phyloP scores from a whole-genome alignment of 2,888 invertebrate species.

The Cistogaster globosa region DNA sequence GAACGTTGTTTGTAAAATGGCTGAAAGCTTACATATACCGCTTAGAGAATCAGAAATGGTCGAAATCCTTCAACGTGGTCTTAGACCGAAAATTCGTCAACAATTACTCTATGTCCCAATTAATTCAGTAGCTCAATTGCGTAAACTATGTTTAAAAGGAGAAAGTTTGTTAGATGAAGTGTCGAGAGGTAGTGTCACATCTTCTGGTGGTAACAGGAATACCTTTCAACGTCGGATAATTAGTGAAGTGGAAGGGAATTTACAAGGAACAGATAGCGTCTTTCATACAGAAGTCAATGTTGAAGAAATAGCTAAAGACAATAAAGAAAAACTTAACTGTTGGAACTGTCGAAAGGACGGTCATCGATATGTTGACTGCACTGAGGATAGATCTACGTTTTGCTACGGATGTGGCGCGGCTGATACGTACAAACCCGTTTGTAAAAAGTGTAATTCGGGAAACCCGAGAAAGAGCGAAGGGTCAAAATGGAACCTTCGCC shows the following conservation, averaged over 20 bases:
- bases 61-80: slow-evolving; percentile 50
- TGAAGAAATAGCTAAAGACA: neutral
- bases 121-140: slow-evolving; percentile 47
- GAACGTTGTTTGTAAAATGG: slow-evolving; percentile 50
- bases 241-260: neutral
- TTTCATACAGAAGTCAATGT: neutral
- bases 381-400: slow-evolving; percentile 23
- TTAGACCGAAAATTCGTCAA: slow-evolving; percentile 36
- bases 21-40: slow-evolving; percentile 19
- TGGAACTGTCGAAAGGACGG: slow-evolving; percentile 31
- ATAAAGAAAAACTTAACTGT: neutral
- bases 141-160: too few relatives aligned
- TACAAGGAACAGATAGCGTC: neutral
- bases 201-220: neutral
- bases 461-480: too few relatives aligned
- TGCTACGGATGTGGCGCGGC: slow-evolving; percentile 55
- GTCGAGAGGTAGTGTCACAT: neutral
- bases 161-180: slow-evolving; percentile 44
- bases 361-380: slow-evolving; percentile 36
- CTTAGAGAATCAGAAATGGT: slow-evolving; percentile 41
- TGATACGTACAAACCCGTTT: too few relatives aligned
- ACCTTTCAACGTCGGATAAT: neutral
- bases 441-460: too few relatives aligned
- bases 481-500: too few relatives aligned
- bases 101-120: slow-evolving; percentile 48